Evolutionary conservation across 2,888 invertebrate genomes (phyloP), one percentile per base, ranked within the genome.

Genomic region (Limnephilus rhombicus): DNA sequence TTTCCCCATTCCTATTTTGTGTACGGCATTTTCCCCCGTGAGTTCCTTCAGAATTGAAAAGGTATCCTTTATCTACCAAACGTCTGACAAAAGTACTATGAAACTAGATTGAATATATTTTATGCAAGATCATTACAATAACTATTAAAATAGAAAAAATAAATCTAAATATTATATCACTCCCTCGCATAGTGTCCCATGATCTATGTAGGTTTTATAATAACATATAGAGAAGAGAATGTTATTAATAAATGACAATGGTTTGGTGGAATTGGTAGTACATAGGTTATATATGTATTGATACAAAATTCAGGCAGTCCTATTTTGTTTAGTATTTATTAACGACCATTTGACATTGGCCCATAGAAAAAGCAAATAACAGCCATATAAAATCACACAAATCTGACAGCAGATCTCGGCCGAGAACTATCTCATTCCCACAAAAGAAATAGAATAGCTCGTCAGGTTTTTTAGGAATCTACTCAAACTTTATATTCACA

Each of bases 1-100:
- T 89, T 37, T 80, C 37, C 88, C 80, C 37, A 18, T 89, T 89
- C 68, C 68, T 68, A 68, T 68, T n/a, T 68, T 68, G 68, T 24
- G 68, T 68, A 68, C 9, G n/a, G 18, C 24, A 68, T 24, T 24
- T 68, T 13, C 24, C 68, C 15, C 68, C 7, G 9, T 24, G 68
- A 68, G n/a, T 68, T 68, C 68, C 68, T n/a, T 9, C 24, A 24
- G 7, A n/a, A 68, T 68, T n/a, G 9, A 24, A 24, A 18, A 68
- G 68, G 68, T 68, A 68, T 68, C 24, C 24, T 53, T 53, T 53
- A 3, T 18, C 15, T 68, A 68, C 18, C 53, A 24, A 68, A 49
- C 15, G 49, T 49, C 49, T 49, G 49, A 45, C 45, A 53, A 53
- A 53, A 15, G 18, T 18, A 18, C 15, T 53, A 53, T 53, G 53